Evolutionary conservation across 2,797 vertebrate species (phyloP).

Genomic region (Sebastes minor): DNA sequence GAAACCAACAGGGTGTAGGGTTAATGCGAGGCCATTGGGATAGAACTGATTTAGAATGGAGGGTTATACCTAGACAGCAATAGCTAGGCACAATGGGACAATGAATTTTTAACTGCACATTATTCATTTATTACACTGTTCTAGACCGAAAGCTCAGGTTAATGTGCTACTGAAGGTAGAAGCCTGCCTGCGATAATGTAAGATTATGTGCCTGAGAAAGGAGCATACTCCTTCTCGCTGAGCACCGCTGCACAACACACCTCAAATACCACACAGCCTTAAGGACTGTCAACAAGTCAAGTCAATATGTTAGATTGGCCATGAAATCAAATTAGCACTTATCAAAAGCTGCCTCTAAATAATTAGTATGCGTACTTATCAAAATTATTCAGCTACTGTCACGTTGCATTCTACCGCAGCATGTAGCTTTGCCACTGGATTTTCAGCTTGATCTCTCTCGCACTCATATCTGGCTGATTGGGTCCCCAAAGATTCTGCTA

Average conservation of each 20-base stretch:
- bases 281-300: constrained; percentile 16
- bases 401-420: background rate
- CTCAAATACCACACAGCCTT: constrained; percentile 2
- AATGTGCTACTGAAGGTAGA: constrained; percentile 14
- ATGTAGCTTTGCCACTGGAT: background rate
- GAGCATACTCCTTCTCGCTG: background rate
- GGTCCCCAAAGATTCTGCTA: constrained; percentile 32
- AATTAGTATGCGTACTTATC: constrained; percentile 36
- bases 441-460: background rate
- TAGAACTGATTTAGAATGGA: constrained; percentile 23
- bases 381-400: constrained; percentile 19
- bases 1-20: background rate
- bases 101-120: constrained; percentile 53
- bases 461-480: constrained; percentile 25
- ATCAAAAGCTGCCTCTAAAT: constrained; percentile 41
- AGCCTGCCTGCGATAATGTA: background rate
- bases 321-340: constrained; percentile 43
- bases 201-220: background rate
- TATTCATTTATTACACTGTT: constrained; percentile 45
- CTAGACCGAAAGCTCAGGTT: constrained; percentile 28
- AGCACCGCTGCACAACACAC: background rate
- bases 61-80: constrained; percentile 19
- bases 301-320: constrained; percentile 40
- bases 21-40: constrained; percentile 12
- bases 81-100: constrained; percentile 29